Conservation (phyloP, 2,113 vertebrate genomes). For the Cheirogaleus medius region DNA sequence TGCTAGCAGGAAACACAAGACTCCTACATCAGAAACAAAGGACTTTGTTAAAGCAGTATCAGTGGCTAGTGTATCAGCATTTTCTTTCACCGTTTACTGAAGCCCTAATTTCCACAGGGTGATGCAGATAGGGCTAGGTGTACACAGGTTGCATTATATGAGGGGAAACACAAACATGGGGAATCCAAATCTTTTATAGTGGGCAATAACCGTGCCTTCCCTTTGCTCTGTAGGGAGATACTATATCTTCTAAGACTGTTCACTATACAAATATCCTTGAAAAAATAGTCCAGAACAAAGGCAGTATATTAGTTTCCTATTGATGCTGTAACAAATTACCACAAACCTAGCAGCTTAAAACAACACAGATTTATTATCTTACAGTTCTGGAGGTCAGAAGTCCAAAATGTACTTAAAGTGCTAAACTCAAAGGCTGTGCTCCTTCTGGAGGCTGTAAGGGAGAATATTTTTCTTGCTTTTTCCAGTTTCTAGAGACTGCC, state of each 20-base stretch:
- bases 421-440: background rate
- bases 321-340: background rate
- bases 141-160: background rate
- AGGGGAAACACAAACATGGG: background rate
- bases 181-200: background rate
- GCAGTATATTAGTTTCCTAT: background rate
- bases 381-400: background rate
- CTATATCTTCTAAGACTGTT: background rate
- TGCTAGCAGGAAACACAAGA: background rate
- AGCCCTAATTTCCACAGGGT: background rate
- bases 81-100: background rate
- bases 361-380: background rate
- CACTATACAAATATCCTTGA: background rate
- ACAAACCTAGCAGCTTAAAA: background rate
- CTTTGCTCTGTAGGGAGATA: background rate
- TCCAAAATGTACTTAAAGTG: background rate
- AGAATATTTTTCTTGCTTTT: background rate
- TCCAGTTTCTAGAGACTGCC: background rate
- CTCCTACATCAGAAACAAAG: background rate
- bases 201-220: background rate
- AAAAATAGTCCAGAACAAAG: background rate
- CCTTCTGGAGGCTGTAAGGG: background rate
- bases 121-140: background rate
- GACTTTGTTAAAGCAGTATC: background rate
- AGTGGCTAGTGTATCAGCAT: background rate